These are phyloP conservation scores for Melanogrammus aeglefinus DNA, from an alignment of 2,797 vertebrate species.

Conservation along the genomic window DNA sequence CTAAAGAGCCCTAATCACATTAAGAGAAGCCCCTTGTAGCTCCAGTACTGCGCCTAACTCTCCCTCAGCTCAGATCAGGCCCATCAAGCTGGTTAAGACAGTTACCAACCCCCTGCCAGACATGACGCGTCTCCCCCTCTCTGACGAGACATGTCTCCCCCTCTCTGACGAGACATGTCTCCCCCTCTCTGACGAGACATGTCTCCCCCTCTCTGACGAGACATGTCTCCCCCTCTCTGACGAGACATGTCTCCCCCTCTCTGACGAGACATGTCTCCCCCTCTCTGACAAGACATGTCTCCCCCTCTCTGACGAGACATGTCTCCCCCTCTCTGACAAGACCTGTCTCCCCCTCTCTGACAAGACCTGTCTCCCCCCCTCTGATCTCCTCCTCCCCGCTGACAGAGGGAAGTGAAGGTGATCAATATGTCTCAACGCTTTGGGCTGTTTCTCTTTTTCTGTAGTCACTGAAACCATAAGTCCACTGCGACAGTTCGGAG, in stretches of 20 bases:
- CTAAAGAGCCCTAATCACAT: slow-evolving; percentile 63
- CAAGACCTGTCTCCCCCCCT: slow-evolving; percentile 36
- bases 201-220: slow-evolving; percentile 35
- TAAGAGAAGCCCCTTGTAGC: slow-evolving; percentile 58
- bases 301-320: slow-evolving; percentile 38
- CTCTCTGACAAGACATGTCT: slow-evolving; percentile 36
- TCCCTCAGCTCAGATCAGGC: slow-evolving; percentile 57
- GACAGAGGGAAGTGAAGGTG: too few relatives aligned
- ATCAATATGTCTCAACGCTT: too few relatives aligned
- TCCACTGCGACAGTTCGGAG: too few relatives aligned
- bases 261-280: too few relatives aligned
- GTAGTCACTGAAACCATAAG: too few relatives aligned
- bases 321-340: slow-evolving; percentile 44
- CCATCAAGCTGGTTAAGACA: slow-evolving; percentile 40
- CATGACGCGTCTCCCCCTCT: slow-evolving; percentile 35
- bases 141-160: too few relatives aligned
- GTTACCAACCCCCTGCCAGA: slow-evolving; percentile 41
- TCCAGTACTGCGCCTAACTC: slow-evolving; percentile 42
- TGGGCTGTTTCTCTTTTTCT: too few relatives aligned
- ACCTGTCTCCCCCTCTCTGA: slow-evolving; percentile 35
- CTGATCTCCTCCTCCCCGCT: slow-evolving; percentile 32
- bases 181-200: slow-evolving; percentile 43
- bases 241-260: slow-evolving; percentile 34
- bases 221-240: slow-evolving; percentile 40
- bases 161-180: slow-evolving; percentile 32